These are phyloP conservation scores for Thymelicus lineola DNA, from an alignment of 2,888 invertebrate species.

Conservation along the genomic window DNA sequence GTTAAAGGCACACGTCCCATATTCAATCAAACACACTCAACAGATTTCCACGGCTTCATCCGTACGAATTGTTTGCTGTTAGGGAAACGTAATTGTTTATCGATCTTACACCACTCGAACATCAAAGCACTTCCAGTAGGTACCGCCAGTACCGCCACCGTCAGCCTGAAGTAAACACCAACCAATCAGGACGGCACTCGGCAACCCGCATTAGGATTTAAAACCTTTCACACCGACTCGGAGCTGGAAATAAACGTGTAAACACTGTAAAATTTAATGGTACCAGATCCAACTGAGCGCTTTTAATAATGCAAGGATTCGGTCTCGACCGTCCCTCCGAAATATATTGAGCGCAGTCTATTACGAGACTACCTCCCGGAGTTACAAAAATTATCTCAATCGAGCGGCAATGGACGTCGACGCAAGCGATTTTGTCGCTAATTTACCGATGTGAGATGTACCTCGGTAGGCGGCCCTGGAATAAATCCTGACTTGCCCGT, in stretches of 20 bases:
- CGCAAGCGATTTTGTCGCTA: background rate
- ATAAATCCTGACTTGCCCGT: constrained; percentile 62
- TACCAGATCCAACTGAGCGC: constrained; percentile 16
- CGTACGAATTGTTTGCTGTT: constrained; percentile 13
- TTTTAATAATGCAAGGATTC: constrained; percentile 19
- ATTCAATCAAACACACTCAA: background rate
- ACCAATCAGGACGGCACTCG: constrained; percentile 16
- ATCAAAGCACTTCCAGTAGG: constrained; percentile 15
- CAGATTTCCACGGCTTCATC: constrained; percentile 13
- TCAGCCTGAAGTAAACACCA: constrained; percentile 24
- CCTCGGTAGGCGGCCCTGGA: constrained; percentile 46
- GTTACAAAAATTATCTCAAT: background rate
- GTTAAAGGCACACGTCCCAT: too few species aligned
- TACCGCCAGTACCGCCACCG: background rate
- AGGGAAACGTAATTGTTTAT: constrained; percentile 22
- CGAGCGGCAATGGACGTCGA: constrained; percentile 37
- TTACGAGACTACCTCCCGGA: background rate
- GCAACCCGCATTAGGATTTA: constrained; percentile 46
- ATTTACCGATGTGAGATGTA: constrained; percentile 16
- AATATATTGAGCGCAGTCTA: background rate
- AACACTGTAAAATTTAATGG: constrained; percentile 61
- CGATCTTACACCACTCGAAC: constrained; percentile 25
- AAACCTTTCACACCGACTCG: constrained; percentile 52
- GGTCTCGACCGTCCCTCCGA: background rate
- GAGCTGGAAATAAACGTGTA: constrained; percentile 60